Evolutionary conservation across 2,888 invertebrate genomes (phyloP), one percentile per base, ranked within the genome.

Genomic region (Lucinisca nassula): DNA sequence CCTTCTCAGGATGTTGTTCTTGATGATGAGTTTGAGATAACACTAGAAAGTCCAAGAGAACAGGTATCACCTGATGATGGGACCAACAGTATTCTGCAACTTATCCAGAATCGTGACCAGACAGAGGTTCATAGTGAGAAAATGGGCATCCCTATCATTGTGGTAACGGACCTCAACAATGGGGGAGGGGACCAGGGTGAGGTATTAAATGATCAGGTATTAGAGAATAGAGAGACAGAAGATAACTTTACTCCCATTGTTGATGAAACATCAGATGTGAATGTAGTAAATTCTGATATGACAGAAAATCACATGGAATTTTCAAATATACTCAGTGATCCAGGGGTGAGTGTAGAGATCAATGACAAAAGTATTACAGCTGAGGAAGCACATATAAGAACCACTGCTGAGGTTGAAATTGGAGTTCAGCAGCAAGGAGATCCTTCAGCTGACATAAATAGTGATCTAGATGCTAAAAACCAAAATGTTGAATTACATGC

Each of bases 11-110:
- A 32, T 32, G 67, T 21, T 21, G 21, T 67, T 35, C 2, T 67
- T 35, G 67, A 67, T 67, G 67, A 67, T 35, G 67, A 67, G 35
- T 35, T 67, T 35, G 67, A 67, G 17, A 67, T 67, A 32, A 67
- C 35, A 4, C 32, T 67, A 35, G 67, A 67, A 35, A 67, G 67
- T 67, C 67, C 67, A 35, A 67, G 67, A 35, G 10, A 67, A 1
- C 17, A 35, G 35, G 35, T 24, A 17, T 30, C 27, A 10, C 17
- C 35, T 30, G 67, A 30, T 67, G 67, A 67, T 35, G 1, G 17
- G 21, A 24, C 32, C 17, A 30, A 67, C 35, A 35, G 35, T 35
- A 35, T 67, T 67, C 67, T 67, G 6, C 32, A 67, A 67, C 67
- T 67, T 2, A 35, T 67, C 3, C 35, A 67, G 17, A 6, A 8